Base-by-base conservation (phyloP, 2,888 invertebrate genomes). In the Pyrgus malvae region DNA sequence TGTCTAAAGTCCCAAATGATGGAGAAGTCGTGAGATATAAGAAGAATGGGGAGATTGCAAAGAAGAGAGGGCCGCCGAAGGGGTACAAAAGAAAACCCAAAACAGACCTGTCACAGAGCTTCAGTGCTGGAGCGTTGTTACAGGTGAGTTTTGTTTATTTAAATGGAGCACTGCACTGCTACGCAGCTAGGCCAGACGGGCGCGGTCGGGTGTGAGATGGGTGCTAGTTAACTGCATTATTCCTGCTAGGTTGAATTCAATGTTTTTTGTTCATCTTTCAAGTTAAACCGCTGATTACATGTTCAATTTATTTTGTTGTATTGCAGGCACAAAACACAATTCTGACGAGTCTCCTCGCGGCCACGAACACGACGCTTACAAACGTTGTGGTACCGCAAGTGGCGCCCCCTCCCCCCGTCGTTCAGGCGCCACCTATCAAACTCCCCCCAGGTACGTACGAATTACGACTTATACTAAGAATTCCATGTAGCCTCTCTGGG, bases 41-140 rank as follows among this genome's bases (percentile, higher is more conserved):
- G 65, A 90, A 90, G 55, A 90, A 90, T 70, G 89, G 89, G 0
- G 89, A 90, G 38, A 65, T 90, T 0, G 89, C 89, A 0, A 90
- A 90, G 67, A 90, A 90, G 46, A 64, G 89, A 33, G 89, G 89
- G 0, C 89, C 89, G 0, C 89, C 89, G 0, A 90, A 90, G 54
- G 90, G 89, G 0, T 90, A 90, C 56, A 90, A 90, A 35, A 65
- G 89, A 55, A 90, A 90, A 66, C 90, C 90, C 0, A 90, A 90
- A 55, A 49, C 57, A 0, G 83, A 84, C 45, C 21, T 84, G 5
- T 81, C 84, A 0, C 82, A 82, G 46, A 82, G 79, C 48, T 78
- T 81, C 6, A 78, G 69, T 0, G 77, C 78, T 7, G 76, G 76
- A 6, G 72, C 76, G 1, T 54, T 76, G 1, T 60, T 83, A 35